Base-by-base conservation (phyloP, 2,797 vertebrate species). In the Diglossa cyanea region DNA sequence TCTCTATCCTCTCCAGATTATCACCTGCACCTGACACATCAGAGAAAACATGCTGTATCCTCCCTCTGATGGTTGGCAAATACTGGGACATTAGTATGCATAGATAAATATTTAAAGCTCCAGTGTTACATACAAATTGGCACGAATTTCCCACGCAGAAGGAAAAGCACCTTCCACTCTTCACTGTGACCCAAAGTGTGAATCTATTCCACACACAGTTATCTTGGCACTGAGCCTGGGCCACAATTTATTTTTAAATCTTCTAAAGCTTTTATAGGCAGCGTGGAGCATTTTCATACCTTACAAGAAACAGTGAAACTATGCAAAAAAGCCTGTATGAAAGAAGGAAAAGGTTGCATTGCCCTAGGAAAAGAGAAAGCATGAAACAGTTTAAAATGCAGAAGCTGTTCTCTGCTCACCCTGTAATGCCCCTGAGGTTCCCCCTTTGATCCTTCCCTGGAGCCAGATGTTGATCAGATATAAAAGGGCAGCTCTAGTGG, bases 241-340 rank as follows among this genome's bases (percentile, higher is more conserved):
- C 79, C 70, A 11, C 45, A 16, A 45, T 74, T 86, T 92, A 70
- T 92, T 94, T 94, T 91, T 78, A 86, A 84, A 86, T 45, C 63
- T 47, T 10, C 17, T 40, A 61, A 40, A 61, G 40, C 23, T 91
- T 93, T 88, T 86, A 45, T 25, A 90, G 82, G 62, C 28, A 20
- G 10, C 0, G 3, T 80, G 68, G 44, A 92, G 65, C 50, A 12
- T 79, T 86, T 89, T 80, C 80, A 51, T 91, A 40, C 65, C 23
- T 61, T 66, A 17, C 26, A 86, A 67, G 72, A 61, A 94, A 82
- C 47, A 57, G 48, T 65, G 58, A 51, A 94, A 53, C 39, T n/a
- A 6, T 72, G 33, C 71, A 50, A 65, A 88, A 83, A 86, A 25
- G 42, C 14, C 30, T 65, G 21, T 60, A 65, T 54, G 30, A 54